Percentiles rank a stretch among this genome's conserved stretches.
Evolutionary conservation across 2,113 vertebrate genomes (phyloP).

Genomic region (Rhegmatorhina hoffmannsi): DNA sequence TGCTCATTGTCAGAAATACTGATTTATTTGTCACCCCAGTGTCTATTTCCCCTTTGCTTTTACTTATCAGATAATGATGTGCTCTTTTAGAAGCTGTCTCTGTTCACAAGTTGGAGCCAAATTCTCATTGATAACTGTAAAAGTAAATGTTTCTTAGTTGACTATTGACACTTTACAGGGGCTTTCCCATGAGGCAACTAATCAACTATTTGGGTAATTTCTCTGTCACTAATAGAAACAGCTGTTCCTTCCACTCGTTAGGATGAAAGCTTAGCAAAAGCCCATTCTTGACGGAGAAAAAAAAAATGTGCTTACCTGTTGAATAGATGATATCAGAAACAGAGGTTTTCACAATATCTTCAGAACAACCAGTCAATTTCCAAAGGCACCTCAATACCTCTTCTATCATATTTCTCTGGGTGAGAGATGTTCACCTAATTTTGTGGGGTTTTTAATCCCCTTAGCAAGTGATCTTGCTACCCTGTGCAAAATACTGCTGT

Average conservation of each 20-base stretch:
- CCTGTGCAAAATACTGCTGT: neutral
- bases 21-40: neutral
- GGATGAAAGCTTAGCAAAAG: neutral
- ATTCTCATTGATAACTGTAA: neutral
- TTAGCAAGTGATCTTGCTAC: neutral
- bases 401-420: neutral
- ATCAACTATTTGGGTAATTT: neutral
- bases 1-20: neutral
- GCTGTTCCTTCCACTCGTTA: neutral
- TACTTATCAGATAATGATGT: neutral
- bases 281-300: neutral
- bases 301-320: neutral
- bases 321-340: neutral
- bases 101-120: neutral
- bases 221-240: neutral
- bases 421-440: neutral
- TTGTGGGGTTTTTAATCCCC: neutral
- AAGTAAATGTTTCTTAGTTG: neutral
- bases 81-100: neutral
- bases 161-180: neutral
- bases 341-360: neutral
- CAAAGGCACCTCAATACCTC: neutral
- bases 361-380: neutral
- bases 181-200: neutral
- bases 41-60: neutral